phyloP scores from a whole-genome alignment of 2,888 invertebrate genomes.

The Coelinius sp. region DNA sequence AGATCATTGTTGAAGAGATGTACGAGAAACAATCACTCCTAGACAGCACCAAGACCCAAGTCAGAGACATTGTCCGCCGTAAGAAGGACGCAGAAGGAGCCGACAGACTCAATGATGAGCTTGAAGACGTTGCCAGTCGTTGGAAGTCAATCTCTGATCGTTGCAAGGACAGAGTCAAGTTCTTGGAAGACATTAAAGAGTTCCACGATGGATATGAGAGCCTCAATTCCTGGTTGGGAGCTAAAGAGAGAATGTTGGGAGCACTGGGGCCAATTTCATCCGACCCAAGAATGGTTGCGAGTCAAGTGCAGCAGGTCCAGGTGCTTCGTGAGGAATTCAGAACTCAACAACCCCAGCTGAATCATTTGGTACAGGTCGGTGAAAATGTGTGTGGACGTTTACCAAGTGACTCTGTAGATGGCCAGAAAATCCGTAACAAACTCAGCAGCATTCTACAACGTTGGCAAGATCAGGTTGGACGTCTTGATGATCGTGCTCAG shows the following conservation, averaged over 20 bases:
- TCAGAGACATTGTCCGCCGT: conserved; percentile 87
- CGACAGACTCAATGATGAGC: conserved; percentile 85
- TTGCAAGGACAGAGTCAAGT: conserved; percentile 82
- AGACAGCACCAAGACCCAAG: conserved; percentile 90
- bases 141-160: conserved; percentile 91
- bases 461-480: conserved; percentile 86
- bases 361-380: conserved; percentile 87
- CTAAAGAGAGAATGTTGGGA: conserved; percentile 96
- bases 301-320: conserved; percentile 92
- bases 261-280: conserved; percentile 96
- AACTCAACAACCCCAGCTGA: conserved; percentile 90
- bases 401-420: conserved; percentile 75
- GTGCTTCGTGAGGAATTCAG: conserved; percentile 96
- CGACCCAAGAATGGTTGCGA: conserved; percentile 95
- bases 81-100: conserved; percentile 89
- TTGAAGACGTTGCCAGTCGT: conserved; percentile 84
- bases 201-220: conserved; percentile 92
- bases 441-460: conserved; percentile 80
- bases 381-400: conserved; percentile 79
- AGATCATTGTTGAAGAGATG: conserved; percentile 89
- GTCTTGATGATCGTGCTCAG: conserved; percentile 89
- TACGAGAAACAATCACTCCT: conserved; percentile 92
- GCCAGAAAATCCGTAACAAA: conserved; percentile 79
- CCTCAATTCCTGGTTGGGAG: conserved; percentile 87
- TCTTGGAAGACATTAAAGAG: conserved; percentile 90